A percentile compares a stretch with the other conserved stretches of the same genome.
Conservation (phyloP, 2,113 vertebrate species). For the Sphaerodactylus townsendi region DNA sequence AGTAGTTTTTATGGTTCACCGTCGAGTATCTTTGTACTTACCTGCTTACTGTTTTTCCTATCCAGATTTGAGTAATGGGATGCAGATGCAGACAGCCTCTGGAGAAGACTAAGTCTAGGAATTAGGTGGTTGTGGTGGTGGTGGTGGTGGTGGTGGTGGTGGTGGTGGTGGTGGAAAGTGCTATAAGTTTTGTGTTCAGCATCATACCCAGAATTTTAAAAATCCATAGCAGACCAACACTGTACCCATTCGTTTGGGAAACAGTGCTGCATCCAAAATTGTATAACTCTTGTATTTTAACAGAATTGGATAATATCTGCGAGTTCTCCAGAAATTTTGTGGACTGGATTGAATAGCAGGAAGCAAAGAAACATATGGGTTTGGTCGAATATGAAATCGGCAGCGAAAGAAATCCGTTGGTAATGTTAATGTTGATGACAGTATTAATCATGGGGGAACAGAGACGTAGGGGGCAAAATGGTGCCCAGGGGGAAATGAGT, state of each 20-base stretch:
- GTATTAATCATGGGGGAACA: neutral
- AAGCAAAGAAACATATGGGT: conserved; percentile 6
- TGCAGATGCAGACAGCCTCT: neutral
- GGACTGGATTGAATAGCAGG: conserved; percentile 36
- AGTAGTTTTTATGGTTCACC: neutral
- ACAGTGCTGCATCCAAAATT: neutral
- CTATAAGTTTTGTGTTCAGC: too few relatives aligned
- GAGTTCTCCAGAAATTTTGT: neutral
- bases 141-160: too few relatives aligned
- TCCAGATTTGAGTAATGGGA: neutral
- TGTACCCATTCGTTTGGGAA: neutral
- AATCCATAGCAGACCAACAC: neutral
- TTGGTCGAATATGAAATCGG: conserved; percentile 24
- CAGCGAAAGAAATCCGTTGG: conserved; percentile 31
- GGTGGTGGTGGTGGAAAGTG: too few relatives aligned
- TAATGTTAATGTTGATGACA: neutral
- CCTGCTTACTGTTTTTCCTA: neutral
- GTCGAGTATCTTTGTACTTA: neutral
- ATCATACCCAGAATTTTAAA: neutral
- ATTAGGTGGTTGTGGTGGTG: neutral
- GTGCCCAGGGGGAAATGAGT: too few relatives aligned
- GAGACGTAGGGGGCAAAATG: too few relatives aligned
- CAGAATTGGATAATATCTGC: conserved; percentile 13
- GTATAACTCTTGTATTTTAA: neutral
- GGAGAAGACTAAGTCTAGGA: neutral